Percentiles rank a stretch among this genome's conserved stretches.
Evolutionary conservation across 2,797 vertebrate species (phyloP).

Genomic region (Mus minutoides): DNA sequence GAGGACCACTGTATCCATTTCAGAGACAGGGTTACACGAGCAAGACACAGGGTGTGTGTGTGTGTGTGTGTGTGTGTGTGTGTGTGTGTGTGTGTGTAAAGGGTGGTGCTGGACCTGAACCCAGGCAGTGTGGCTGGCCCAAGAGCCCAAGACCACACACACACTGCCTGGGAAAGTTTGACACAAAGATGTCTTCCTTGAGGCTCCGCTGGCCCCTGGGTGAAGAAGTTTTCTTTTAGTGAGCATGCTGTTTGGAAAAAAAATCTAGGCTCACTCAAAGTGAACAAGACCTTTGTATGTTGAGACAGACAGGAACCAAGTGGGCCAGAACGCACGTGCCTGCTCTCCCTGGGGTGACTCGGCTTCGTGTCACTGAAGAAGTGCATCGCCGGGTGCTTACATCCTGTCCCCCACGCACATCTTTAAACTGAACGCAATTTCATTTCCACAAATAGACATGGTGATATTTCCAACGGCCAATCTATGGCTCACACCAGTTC

Average conservation of each 20-base stretch:
- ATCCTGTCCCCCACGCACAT: not conserved
- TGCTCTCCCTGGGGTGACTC: not conserved
- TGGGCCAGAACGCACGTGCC: not conserved
- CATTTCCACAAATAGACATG: not conserved
- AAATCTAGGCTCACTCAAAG: not conserved
- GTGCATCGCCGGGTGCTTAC: too few relatives aligned
- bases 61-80: too few relatives aligned
- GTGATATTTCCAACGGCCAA: not conserved
- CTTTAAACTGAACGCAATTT: not conserved
- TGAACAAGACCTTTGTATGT: not conserved
- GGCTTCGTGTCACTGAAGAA: not conserved
- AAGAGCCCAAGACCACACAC: not conserved
- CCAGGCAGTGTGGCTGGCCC: not conserved
- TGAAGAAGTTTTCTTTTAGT: not conserved
- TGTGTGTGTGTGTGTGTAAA: not conserved
- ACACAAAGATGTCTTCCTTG: not conserved
- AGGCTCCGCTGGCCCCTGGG: not conserved
- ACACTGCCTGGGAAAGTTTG: not conserved
- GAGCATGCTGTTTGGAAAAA: not conserved
- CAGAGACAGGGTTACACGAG: not conserved
- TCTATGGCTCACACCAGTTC: not conserved
- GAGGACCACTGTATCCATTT: not conserved
- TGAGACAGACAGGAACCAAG: not conserved
- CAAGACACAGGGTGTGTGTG: not conserved
- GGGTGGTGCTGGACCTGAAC: not conserved